A percentile compares a stretch with the other conserved stretches of the same genome.
Evolutionary conservation across 1,140 invertebrate species (phyloP).

Genomic region (Trichoplusia ni): DNA sequence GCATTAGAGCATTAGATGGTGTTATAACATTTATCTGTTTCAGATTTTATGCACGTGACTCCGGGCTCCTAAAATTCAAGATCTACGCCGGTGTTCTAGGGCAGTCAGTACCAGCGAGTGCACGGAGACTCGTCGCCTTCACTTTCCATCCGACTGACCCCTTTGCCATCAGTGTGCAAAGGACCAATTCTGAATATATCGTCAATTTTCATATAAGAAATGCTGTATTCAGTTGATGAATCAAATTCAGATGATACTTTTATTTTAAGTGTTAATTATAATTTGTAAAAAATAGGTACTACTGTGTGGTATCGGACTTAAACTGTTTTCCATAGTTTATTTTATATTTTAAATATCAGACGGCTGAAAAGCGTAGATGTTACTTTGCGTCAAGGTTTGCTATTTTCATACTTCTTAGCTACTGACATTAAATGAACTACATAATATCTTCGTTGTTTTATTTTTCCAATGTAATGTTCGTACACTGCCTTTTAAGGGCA

Average conservation of each 20-base stretch:
- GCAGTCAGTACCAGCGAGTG: slow-evolving; percentile 78
- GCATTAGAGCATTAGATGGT: too few species aligned
- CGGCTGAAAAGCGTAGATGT: background rate
- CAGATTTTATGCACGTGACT: slow-evolving; percentile 95
- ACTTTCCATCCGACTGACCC: slow-evolving; percentile 99
- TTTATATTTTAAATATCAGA: slow-evolving; percentile 1
- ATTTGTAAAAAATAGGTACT: slow-evolving; percentile 7
- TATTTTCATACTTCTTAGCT: too few species aligned
- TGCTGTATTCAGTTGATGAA: slow-evolving; percentile 65
- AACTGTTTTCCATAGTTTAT: background rate
- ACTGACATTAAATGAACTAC: too few species aligned
- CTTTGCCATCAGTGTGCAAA: slow-evolving; percentile 97
- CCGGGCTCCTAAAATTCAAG: slow-evolving; percentile 93
- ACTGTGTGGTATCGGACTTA: slow-evolving; percentile 21
- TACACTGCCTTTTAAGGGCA: too few species aligned
- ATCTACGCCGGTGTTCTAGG: slow-evolving; percentile 90
- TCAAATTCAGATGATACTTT: background rate
- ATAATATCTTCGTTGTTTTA: too few species aligned
- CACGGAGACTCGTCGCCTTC: slow-evolving; percentile 95
- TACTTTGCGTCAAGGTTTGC: too few species aligned
- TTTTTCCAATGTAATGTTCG: too few species aligned
- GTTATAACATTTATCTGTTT: slow-evolving; percentile 45
- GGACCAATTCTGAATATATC: slow-evolving; percentile 97
- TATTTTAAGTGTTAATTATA: background rate
- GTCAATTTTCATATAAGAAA: slow-evolving; percentile 96